Evolutionary conservation across 1,140 invertebrate genomes (phyloP), one percentile per base, ranked within the genome.

Genomic region (Aethina tumida): DNA sequence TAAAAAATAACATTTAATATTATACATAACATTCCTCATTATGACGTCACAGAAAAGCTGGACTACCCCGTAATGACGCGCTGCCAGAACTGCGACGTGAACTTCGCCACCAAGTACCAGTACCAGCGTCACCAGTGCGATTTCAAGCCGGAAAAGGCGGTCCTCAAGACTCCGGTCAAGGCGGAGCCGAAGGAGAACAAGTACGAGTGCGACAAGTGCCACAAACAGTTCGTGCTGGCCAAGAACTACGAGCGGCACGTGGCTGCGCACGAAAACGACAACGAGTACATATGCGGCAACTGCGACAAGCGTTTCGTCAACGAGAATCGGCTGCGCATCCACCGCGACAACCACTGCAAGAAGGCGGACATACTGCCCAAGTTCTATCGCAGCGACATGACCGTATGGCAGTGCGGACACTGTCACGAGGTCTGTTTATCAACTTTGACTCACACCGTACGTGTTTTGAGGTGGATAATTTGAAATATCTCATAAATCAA

Each of bases 271-370:
- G 44, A 52, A 13, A 50, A 45, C 18, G 39, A 45, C n/a, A 49
- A 54, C 16, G 46, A 49, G 15, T 59, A 56, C 38, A 44, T 51
- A 7, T 62, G 60, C 35, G 58, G 61, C 32, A 49, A 55, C 22
- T 63, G 60, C 33, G 51, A 54, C 9, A 63, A 63, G 43, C 50
- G 52, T 10, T 63, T 63, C 42, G 58, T 63, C 1, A 60, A 51
- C 25, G 58, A 60, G 28, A 61, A 61, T 37, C 47, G 60, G 7
- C 41, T 63, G 19, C 34, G 55, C 4, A 61, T 60, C 13, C 60
- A 63, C 28, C 58, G 56, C 33, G 60, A 63, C 39, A 63, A 61
- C 33, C 60, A 63, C 39, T 63, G 60, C 39, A 63, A 63, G 33
- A 61, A 60, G 41, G 52, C 55, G 0, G 59, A 56, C 5, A 58